Percentiles rank a stretch among this genome's conserved stretches.
phyloP scores from a whole-genome alignment of 2,113 vertebrate genomes.

The Calcarius ornatus region DNA sequence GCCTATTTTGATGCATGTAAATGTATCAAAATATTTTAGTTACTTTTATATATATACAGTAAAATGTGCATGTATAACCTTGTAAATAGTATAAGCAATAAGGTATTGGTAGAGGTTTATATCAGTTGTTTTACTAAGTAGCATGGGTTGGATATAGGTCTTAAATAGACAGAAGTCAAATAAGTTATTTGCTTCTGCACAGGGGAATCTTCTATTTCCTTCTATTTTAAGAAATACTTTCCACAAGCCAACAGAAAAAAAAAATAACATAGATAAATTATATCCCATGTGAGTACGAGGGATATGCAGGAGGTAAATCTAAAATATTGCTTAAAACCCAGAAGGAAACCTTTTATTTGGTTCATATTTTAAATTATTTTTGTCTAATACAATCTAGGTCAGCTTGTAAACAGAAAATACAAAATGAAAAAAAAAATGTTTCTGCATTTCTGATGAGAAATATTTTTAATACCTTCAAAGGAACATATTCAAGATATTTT shows the following conservation, averaged over 20 bases:
- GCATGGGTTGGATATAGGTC: background rate
- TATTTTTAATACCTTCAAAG: slow-evolving; percentile 9
- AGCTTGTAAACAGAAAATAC: background rate
- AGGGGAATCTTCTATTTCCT: background rate
- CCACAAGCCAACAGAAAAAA: background rate
- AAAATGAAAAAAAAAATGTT: background rate
- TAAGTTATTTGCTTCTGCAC: background rate
- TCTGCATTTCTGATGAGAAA: background rate
- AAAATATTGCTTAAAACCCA: background rate
- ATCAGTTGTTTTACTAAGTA: background rate
- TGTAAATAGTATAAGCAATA: background rate
- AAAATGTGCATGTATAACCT: background rate
- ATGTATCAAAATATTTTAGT: background rate
- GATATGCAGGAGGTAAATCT: background rate
- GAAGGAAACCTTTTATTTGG: background rate
- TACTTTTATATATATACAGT: background rate
- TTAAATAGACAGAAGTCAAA: background rate
- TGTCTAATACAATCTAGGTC: background rate
- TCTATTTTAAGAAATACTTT: background rate
- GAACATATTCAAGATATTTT: background rate
- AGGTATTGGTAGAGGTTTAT: background rate
- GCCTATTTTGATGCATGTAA: background rate
- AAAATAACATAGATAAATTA: background rate
- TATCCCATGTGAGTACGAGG: background rate
- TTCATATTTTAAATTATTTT: background rate